Evolutionary conservation across 1,140 invertebrate species (phyloP), one percentile per base, ranked within the genome.

Genomic region (Diploscapter pachys): DNA sequence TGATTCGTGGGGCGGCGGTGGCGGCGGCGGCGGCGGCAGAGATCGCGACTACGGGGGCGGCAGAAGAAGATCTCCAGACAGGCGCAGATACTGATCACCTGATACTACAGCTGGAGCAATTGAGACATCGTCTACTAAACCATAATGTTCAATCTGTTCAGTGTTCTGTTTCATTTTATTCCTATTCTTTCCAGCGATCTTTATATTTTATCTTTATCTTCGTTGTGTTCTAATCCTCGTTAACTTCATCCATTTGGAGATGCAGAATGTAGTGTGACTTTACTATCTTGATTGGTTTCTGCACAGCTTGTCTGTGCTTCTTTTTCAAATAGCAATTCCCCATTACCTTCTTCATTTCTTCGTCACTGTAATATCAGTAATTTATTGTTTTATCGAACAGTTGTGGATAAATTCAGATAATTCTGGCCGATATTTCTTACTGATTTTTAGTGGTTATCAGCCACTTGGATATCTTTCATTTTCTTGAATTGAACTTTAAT

Each of bases 51-150:
- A 49, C 31, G 63, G 63, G 9, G 63, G 57, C 57, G 9, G 31
- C 57, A 31, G 57, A 59, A 31, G 57, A 59, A 31, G 57, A 61
- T 54, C 61, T 48, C 62, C 54, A n/a, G 61, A 63, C 52, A 13
- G 71, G 56, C 56, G 71, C n/a, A 61, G 71, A 5, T 63, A 73
- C 53, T 65, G 72, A 3, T 51, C 65, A 59, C 73, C 31, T 31
- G 31, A 31, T 31, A 31, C 31, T 31, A 31, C 31, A 31, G 31
- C 31, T 31, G 31, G 31, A 31, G 31, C 31, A 31, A 31, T 31
- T 31, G 31, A 31, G 73, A 51, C 70, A 74, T 50, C 63, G 53
- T 61, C 9, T 6, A 6, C n/a, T 8, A n/a, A 31, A 13, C 4
- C 50, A 8, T 49, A 5, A 48, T 63, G 31, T 63, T 54, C 54